phyloP scores from a whole-genome alignment of 2,113 vertebrate genomes.

The Australoheros scitulus region DNA sequence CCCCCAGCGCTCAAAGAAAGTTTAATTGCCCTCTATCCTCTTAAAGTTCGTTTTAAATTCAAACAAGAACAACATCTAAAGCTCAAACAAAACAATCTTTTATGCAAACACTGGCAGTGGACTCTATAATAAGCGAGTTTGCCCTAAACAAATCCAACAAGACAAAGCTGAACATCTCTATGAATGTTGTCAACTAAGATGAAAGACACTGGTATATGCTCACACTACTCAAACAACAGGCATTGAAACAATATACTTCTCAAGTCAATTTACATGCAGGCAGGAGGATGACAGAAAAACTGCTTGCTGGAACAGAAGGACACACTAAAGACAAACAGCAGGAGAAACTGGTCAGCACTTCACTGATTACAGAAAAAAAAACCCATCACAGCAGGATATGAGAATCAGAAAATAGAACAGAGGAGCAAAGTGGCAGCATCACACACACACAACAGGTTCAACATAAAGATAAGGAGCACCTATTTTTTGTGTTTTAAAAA shows the following conservation, averaged over 20 bases:
- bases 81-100: neutral
- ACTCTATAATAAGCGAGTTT: neutral
- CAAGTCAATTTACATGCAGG: neutral
- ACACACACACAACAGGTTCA: neutral
- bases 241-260: neutral
- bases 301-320: neutral
- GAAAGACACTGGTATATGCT: neutral
- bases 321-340: neutral
- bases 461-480: neutral
- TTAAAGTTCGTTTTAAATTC: neutral
- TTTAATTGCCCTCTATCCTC: constrained; percentile 4
- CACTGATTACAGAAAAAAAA: neutral
- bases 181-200: constrained; percentile 4
- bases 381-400: neutral
- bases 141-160: neutral
- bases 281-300: neutral
- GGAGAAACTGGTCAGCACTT: neutral
- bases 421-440: neutral
- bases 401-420: neutral
- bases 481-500: neutral
- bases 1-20: constrained; percentile 4
- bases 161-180: neutral
- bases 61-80: neutral
- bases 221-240: neutral
- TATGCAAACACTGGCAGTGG: neutral